Evolutionary conservation across 2,113 vertebrate genomes (phyloP).

Genomic region (Mus spicilegus): DNA sequence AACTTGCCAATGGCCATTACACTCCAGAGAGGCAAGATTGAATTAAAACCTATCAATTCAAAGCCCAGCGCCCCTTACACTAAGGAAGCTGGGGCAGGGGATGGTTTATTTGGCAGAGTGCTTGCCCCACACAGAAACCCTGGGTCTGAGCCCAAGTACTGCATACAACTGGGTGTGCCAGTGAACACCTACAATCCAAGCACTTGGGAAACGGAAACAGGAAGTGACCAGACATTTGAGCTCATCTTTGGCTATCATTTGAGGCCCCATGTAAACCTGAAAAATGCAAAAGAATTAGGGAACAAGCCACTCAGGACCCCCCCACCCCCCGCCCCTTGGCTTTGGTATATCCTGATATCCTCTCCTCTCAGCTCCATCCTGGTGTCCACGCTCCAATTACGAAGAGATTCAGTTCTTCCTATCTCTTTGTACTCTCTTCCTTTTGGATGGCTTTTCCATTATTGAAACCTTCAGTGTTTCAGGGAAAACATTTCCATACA

Average conservation of each 20-base stretch:
- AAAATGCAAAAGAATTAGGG: not conserved
- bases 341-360: not conserved
- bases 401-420: not conserved
- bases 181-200: not conserved
- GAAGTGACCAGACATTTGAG: not conserved
- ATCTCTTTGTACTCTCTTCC: not conserved
- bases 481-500: not conserved
- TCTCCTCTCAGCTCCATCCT: not conserved
- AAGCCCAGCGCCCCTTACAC: not conserved
- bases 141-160: not conserved
- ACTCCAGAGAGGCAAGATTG: not conserved
- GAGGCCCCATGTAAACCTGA: not conserved
- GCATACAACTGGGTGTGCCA: not conserved
- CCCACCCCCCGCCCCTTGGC: no score
- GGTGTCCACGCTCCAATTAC: not conserved
- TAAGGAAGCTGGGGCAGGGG: not conserved
- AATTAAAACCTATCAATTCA: not conserved
- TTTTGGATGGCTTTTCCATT: slow-evolving; percentile 17
- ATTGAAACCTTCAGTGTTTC: not conserved
- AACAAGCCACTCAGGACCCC: not conserved
- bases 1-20: not conserved
- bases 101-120: not conserved
- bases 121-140: not conserved
- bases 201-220: not conserved
- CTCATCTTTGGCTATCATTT: not conserved